Percentiles rank a stretch among this genome's conserved stretches.
Conservation (phyloP, 2,888 invertebrate genomes). For the Metacarcinus magister region DNA sequence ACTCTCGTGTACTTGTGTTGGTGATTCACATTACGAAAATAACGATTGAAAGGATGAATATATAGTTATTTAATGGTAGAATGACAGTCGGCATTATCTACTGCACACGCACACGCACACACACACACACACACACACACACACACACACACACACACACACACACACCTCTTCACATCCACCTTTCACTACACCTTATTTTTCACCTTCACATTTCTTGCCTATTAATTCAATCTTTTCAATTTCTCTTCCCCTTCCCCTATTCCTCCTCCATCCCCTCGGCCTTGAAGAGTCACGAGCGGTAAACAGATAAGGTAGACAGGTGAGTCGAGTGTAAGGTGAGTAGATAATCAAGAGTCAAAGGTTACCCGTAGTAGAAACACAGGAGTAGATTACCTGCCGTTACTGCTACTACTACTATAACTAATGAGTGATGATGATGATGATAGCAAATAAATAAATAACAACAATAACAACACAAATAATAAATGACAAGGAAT, state of each 20-base stretch:
- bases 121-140: constrained; percentile 26
- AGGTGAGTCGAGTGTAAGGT: no score
- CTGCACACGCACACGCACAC: neutral
- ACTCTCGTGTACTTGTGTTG: neutral
- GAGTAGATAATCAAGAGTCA: neutral
- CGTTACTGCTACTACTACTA: no score
- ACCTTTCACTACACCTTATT: neutral
- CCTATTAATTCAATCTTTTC: no score
- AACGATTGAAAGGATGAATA: neutral
- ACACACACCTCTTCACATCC: neutral
- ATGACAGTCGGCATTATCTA: no score
- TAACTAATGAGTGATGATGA: no score
- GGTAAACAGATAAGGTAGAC: neutral
- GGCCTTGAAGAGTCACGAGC: neutral
- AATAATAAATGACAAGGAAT: no score
- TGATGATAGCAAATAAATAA: no score
- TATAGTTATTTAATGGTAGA: no score
- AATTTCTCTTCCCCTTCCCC: no score
- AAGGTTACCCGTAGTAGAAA: neutral
- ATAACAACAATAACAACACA: no score
- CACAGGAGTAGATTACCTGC: neutral
- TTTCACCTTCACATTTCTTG: no score
- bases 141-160: constrained; percentile 26
- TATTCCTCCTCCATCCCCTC: neutral
- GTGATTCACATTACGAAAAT: neutral